Percentiles rank a stretch among this genome's conserved stretches.
phyloP scores from a whole-genome alignment of 2,113 vertebrate species.

The Chloropsis hardwickii region DNA sequence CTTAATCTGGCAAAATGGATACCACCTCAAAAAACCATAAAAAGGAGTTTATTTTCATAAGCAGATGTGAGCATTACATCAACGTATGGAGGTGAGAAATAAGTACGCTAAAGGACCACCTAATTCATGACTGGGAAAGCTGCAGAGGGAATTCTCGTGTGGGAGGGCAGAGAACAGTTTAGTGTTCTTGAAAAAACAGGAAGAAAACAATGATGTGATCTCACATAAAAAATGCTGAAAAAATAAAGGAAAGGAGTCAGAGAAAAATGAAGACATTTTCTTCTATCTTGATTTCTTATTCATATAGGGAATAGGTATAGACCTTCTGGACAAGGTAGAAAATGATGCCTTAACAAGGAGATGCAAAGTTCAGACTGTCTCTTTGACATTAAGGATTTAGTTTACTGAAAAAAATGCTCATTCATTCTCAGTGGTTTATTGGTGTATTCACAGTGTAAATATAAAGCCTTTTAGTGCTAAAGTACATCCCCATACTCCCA shows the following conservation, averaged over 20 bases:
- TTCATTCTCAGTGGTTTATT: neutral
- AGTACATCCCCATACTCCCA: too few relatives aligned
- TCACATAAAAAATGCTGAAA: neutral
- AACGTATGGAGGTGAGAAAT: neutral
- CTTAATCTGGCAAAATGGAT: neutral
- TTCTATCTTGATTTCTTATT: neutral
- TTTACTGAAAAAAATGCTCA: neutral
- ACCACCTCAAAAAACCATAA: neutral
- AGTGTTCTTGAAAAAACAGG: accelerated
- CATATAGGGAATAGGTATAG: accelerated
- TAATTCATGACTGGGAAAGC: neutral
- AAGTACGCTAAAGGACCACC: neutral
- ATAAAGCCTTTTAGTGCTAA: neutral
- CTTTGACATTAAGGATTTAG: neutral
- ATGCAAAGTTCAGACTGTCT: accelerated
- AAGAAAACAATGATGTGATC: neutral
- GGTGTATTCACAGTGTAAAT: neutral
- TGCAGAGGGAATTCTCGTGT: neutral
- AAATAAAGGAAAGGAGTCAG: neutral
- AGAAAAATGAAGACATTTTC: neutral
- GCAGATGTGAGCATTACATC: accelerated
- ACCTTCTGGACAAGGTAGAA: neutral
- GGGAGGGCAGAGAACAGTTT: neutral
- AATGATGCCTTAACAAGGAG: neutral
- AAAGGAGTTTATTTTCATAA: neutral